Conservation (phyloP, 2,888 invertebrate genomes). For the Lasioglossum marginatum region DNA sequence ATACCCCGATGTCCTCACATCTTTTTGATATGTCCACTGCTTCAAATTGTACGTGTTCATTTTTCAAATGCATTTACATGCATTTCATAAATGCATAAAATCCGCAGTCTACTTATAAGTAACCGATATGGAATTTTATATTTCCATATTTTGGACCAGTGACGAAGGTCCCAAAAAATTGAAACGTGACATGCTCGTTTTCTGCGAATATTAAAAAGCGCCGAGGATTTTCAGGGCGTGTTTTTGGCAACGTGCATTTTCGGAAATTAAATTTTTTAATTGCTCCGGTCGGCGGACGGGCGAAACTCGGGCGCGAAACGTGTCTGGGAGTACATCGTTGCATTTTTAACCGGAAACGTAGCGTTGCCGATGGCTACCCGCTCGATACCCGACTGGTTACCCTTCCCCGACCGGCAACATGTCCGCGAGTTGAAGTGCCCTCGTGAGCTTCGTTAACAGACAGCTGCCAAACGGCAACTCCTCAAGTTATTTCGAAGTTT, state of each 20-base stretch:
- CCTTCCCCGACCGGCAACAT: neutral
- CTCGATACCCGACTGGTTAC: neutral
- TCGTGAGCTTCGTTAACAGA: neutral
- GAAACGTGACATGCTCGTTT: neutral
- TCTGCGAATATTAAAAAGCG: neutral
- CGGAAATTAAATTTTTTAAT: neutral
- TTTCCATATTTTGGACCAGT: neutral
- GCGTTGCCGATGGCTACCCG: neutral
- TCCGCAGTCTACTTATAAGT: too few species aligned
- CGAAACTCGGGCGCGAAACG: neutral
- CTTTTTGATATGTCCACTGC: too few species aligned
- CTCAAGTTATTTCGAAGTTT: neutral
- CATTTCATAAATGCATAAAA: too few species aligned
- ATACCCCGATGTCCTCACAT: too few species aligned
- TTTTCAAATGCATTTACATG: too few species aligned
- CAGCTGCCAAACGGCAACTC: neutral
- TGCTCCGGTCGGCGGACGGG: neutral
- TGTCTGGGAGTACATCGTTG: neutral
- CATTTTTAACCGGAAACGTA: neutral
- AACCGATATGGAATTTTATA: neutral
- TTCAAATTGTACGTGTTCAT: too few species aligned
- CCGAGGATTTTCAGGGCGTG: neutral
- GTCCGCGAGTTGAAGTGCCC: neutral
- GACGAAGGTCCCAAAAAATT: neutral
- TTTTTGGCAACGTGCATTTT: neutral